These are phyloP conservation scores for Geophilus truncorum DNA, from an alignment of 2,888 invertebrate species.

Conservation along the genomic window DNA sequence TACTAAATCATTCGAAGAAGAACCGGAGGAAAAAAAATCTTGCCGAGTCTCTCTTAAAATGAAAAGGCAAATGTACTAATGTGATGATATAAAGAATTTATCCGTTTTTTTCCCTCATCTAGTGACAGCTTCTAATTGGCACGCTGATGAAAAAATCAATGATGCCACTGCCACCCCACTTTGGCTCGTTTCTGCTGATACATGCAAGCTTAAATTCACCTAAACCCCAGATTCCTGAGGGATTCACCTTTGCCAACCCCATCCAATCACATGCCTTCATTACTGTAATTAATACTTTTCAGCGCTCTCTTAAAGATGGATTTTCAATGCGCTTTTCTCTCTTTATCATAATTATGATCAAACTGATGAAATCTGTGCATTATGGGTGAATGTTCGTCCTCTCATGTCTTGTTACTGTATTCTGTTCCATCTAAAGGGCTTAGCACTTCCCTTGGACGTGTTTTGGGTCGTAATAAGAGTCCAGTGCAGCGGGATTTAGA, in stretches of 20 bases:
- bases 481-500: not conserved
- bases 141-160: slow-evolving; percentile 2
- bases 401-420: not conserved
- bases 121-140: slow-evolving; percentile 3
- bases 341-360: not conserved
- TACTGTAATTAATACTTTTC: slow-evolving; percentile 10
- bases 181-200: not conserved
- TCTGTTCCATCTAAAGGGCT: not conserved
- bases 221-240: not conserved
- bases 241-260: not conserved
- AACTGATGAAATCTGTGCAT: not conserved
- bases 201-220: not conserved
- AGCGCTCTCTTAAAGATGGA: not conserved
- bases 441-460: not conserved
- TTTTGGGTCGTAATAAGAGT: not conserved
- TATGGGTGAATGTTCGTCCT: not conserved
- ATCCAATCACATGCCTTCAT: not conserved
- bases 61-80: not conserved
- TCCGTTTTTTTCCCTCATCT: not conserved
- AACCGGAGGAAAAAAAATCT: not conserved
- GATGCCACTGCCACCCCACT: not conserved
- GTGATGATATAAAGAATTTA: not conserved
- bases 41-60: not conserved
- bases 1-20: not conserved
- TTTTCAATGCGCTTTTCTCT: not conserved